Conservation (phyloP, 2,888 invertebrate genomes). For the Micoletzkya japonica region DNA sequence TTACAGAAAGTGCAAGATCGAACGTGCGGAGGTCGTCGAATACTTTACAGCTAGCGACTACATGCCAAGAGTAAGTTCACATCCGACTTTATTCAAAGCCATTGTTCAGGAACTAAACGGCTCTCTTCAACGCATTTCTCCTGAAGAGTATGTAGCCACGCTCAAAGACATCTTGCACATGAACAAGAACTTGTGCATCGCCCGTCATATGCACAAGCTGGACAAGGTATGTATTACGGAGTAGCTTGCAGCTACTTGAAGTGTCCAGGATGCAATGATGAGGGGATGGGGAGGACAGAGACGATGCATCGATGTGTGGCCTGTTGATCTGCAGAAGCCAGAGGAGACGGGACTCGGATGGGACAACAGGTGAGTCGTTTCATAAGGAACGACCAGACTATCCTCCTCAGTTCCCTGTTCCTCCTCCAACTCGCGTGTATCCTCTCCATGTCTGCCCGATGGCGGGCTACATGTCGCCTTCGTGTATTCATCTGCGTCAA, state of each 20-base stretch:
- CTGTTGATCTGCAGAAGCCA: constrained; percentile 86
- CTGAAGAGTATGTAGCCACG: constrained; percentile 79
- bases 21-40: constrained; percentile 62
- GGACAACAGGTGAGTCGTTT: constrained; percentile 70
- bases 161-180: constrained; percentile 85
- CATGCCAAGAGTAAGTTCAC: constrained; percentile 36
- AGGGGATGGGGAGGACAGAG: constrained; percentile 52
- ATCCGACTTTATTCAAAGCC: constrained; percentile 12
- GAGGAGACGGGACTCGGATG: constrained; percentile 76
- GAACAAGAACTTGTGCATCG: constrained; percentile 90
- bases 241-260: background rate
- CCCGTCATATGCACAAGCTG: constrained; percentile 84
- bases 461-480: constrained; percentile 81
- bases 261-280: constrained; percentile 37
- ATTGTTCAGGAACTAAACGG: constrained; percentile 47
- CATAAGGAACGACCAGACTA: background rate
- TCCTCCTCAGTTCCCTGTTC: constrained; percentile 75
- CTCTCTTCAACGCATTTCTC: constrained; percentile 41
- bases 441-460: constrained; percentile 73
- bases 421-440: constrained; percentile 96
- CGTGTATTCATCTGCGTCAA: constrained; percentile 79
- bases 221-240: constrained; percentile 72
- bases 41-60: constrained; percentile 60
- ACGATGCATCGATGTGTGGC: constrained; percentile 89
- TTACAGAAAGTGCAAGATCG: constrained; percentile 55